A percentile compares a stretch with the other conserved stretches of the same genome.
phyloP scores from a whole-genome alignment of 1,140 invertebrate genomes.

The Leptinotarsa texana region DNA sequence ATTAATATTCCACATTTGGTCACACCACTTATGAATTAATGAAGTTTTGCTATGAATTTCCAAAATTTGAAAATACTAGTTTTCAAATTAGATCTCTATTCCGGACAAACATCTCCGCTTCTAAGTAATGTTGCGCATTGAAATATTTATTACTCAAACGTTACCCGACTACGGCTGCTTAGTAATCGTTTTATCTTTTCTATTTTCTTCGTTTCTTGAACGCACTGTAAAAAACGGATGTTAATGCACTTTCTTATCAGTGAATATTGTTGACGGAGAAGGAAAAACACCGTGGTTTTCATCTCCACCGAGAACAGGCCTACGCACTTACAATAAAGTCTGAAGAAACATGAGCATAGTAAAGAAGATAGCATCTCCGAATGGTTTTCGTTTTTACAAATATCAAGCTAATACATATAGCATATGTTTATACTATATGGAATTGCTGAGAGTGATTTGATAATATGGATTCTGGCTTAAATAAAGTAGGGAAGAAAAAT shows the following conservation, averaged over 20 bases:
- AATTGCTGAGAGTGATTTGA: no score
- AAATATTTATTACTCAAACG: not conserved
- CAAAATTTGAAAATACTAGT: no score
- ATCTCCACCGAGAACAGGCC: not conserved
- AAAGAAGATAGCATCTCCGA: not conserved
- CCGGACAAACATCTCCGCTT: not conserved
- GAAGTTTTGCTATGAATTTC: no score
- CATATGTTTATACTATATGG: no score
- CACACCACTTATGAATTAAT: no score
- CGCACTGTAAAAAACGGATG: not conserved
- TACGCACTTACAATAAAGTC: not conserved
- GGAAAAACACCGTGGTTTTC: not conserved
- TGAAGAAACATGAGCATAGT: not conserved
- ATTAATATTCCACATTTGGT: no score
- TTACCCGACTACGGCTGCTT: constrained; percentile 1
- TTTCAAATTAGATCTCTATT: not conserved
- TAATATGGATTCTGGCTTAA: no score
- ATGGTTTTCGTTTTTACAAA: not conserved
- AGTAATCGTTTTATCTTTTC: not conserved
- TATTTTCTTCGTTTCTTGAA: not conserved
- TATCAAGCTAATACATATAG: no score
- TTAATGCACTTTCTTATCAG: constrained; percentile 6
- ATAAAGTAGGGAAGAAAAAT: no score
- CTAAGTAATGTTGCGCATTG: not conserved
- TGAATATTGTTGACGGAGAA: constrained; percentile 1